These are phyloP conservation scores for Xylocampa areola DNA, from an alignment of 2,888 invertebrate species.

Conservation along the genomic window DNA sequence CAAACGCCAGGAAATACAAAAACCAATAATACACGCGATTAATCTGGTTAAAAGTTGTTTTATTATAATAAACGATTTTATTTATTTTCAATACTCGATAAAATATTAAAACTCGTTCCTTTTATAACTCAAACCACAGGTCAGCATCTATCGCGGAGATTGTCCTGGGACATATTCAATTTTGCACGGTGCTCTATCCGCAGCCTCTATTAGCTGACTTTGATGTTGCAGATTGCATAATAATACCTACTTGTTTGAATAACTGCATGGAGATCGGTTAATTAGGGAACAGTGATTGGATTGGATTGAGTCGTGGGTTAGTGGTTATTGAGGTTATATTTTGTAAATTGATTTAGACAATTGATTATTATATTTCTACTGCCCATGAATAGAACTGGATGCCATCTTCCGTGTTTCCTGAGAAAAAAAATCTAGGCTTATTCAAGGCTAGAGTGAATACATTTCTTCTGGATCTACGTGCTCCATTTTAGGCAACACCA, in stretches of 20 bases:
- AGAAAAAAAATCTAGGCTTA: no score
- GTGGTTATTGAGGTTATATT: background rate
- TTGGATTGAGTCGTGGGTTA: constrained; percentile 26
- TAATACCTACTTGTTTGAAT: constrained; percentile 67
- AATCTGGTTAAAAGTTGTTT: no score
- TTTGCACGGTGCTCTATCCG: constrained; percentile 84
- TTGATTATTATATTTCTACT: no score
- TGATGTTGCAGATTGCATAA: constrained; percentile 57
- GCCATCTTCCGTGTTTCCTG: no score
- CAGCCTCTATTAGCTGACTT: constrained; percentile 80
- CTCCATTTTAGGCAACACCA: no score
- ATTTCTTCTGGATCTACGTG: no score
- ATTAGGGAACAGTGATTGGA: constrained; percentile 41
- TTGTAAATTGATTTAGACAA: no score
- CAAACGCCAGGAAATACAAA: no score
- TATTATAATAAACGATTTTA: no score
- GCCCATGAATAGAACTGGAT: no score
- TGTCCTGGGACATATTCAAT: constrained; percentile 87
- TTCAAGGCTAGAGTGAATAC: no score
- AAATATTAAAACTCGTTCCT: background rate
- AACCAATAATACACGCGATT: no score
- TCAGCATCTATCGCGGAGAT: constrained; percentile 83
- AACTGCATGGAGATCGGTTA: constrained; percentile 46
- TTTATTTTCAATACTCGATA: background rate
- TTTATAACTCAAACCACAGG: constrained; percentile 43